A percentile compares a stretch with the other conserved stretches of the same genome.
Conservation (phyloP, 2,888 invertebrate species). For the Galerucella pusilla region DNA sequence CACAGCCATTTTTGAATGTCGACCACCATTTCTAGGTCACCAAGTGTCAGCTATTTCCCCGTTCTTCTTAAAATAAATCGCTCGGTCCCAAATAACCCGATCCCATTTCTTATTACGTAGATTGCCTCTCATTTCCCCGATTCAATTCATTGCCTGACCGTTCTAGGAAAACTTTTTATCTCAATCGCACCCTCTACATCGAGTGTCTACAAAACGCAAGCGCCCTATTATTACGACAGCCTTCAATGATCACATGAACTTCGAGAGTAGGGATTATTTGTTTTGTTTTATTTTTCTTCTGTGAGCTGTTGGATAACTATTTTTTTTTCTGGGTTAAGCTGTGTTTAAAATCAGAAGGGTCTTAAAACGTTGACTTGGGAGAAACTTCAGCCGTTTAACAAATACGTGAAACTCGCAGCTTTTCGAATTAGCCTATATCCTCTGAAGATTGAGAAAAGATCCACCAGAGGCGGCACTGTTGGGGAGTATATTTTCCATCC, state of each 20-base stretch:
- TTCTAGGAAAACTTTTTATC: slow-evolving; percentile 31
- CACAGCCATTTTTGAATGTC: not conserved
- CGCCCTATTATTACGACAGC: slow-evolving; percentile 19
- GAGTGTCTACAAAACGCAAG: slow-evolving; percentile 19
- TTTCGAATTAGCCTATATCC: too few species aligned
- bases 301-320: not conserved
- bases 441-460: too few species aligned
- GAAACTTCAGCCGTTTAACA: too few species aligned
- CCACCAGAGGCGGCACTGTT: too few species aligned
- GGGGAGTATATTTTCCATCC: too few species aligned
- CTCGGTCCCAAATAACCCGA: slow-evolving; percentile 32
- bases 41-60: slow-evolving; percentile 21
- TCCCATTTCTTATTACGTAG: slow-evolving; percentile 32
- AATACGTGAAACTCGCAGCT: too few species aligned
- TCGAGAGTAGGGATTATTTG: not conserved
- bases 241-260: slow-evolving; percentile 10
- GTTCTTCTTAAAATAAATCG: slow-evolving; percentile 30
- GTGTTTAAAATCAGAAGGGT: too few species aligned
- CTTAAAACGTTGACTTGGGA: too few species aligned
- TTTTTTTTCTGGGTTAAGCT: not conserved
- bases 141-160: slow-evolving; percentile 30
- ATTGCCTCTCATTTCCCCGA: slow-evolving; percentile 34
- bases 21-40: slow-evolving; percentile 15
- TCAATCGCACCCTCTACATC: slow-evolving; percentile 23
- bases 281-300: not conserved